Evolutionary conservation across 2,113 vertebrate species (phyloP), one percentile per base, ranked within the genome.

Genomic region (Willisornis vidua): DNA sequence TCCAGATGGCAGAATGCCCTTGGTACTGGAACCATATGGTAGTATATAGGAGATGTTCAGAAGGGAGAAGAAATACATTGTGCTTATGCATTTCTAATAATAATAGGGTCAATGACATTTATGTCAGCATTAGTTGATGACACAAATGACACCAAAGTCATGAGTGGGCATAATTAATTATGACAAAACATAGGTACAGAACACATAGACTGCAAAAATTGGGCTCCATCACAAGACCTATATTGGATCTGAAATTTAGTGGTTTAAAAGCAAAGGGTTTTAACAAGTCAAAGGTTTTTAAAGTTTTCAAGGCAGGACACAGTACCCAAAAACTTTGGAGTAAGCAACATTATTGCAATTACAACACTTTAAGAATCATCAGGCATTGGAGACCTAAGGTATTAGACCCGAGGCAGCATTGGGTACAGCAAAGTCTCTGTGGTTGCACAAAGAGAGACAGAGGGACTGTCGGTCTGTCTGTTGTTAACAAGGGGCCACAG

Each of bases 1-100:
- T 93, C 97, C 98, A 98, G 98, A 98, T 98, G 98, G 98, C 17
- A 7, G 90, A 92, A 77, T 85, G 95, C 91, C 95, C 81, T 77
- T 45, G 57, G 87, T 96, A 75, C 87, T 97, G 94, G 95, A 97
- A 97, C 94, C 97, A 98, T 98, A 97, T 98, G 98, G 95, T 81
- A 82, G 65, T 31, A n/a, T 92, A 62, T 72, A 89, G 61, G 80
- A 83, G 79, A 91, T 51, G 20, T 91, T 96, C 84, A 94, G 79
- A 88, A 85, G 66, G 72, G 74, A 95, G 85, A 93, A 94, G 81
- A 94, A 95, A 81, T 74, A 76, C 63, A 57, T 89, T 81, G 54
- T 20, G 20, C 49, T 28, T 28, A 18, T 89, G 89, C 19, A 28
- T 95, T 90, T 96, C 93, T 91, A 63, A 41, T 77, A 93, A 86